These are phyloP conservation scores for Drosophila kurseongensis DNA, from an alignment of 1,140 invertebrate genomes.

Conservation along the genomic window DNA sequence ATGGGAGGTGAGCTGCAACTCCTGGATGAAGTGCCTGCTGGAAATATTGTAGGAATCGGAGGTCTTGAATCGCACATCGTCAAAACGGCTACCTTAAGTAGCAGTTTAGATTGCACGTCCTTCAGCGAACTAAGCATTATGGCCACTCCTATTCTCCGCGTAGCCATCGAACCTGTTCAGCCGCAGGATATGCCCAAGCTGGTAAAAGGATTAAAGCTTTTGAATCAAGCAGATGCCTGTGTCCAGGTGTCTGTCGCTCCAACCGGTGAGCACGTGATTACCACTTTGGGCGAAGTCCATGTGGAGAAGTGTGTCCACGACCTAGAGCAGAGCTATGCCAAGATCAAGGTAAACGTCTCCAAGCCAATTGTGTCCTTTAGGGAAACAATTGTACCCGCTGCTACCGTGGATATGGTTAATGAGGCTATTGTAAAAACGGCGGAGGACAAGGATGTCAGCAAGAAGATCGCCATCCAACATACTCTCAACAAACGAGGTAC, in stretches of 20 bases:
- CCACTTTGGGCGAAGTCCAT: constrained; percentile 99
- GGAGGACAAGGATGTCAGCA: constrained; percentile 85
- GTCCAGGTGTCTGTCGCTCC: constrained; percentile 96
- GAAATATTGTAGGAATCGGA: constrained; percentile 96
- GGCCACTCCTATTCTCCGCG: constrained; percentile 95
- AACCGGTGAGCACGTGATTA: constrained; percentile 97
- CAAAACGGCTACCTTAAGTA: constrained; percentile 96
- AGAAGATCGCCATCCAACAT: constrained; percentile 87
- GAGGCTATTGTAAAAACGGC: constrained; percentile 90
- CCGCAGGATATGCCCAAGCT: constrained; percentile 92
- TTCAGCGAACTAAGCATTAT: constrained; percentile 94
- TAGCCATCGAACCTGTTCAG: constrained; percentile 96
- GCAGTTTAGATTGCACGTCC: constrained; percentile 92
- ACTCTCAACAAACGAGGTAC: constrained; percentile 90
- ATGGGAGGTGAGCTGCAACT: constrained; percentile 97
- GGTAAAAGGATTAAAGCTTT: constrained; percentile 87
- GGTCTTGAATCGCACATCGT: constrained; percentile 94
- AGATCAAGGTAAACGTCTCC: constrained; percentile 95
- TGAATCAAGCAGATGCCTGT: constrained; percentile 92
- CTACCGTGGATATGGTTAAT: constrained; percentile 95
- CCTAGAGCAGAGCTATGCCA: constrained; percentile 92
- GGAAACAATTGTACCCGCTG: constrained; percentile 95
- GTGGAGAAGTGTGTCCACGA: constrained; percentile 97
- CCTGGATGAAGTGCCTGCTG: constrained; percentile 92
- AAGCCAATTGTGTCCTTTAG: constrained; percentile 98